Base-by-base conservation (phyloP, 2,888 invertebrate genomes). In the Nemapogon koenigi region DNA sequence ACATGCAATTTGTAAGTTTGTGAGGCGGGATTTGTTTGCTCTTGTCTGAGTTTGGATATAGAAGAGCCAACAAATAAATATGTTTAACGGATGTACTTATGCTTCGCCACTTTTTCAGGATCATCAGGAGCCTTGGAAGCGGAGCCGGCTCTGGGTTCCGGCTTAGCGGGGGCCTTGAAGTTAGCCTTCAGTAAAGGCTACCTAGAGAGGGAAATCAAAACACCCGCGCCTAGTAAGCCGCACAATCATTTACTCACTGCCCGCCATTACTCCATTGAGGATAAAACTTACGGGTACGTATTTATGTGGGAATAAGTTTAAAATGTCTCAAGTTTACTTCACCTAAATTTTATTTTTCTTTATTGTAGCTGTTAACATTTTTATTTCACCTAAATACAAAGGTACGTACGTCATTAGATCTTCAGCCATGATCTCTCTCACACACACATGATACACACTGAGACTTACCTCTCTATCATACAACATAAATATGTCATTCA, bases 181-280 rank as follows among this genome's bases (percentile, higher is more conserved):
- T 76, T 97, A 44, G 97, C 97, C 16, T 84, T 90, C 62, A 94
- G 93, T 56, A 98, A 98, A 82, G 97, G 94, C 7, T 96, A 95
- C 68, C 81, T 96, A 41, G 94, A 94, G 64, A 88, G 89, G 48
- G 91, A 91, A 49, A 85, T 87, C 37, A 81, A 83, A 40, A 90
- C 89, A 60, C 67, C 87, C 87, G 48, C 83, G 88, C 71, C 89
- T 85, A 16, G 7, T 8, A 3, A 87, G 88, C 63, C 62, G 89
- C 10, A 87, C 88, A 59, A 90, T 90, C 40, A 31, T 19, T 43
- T 50, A 47, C 53, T 57, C 31, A 49, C 53, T 43, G 59, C 57
- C 10, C 13, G 43, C 1, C 51, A 59, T 53, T 63, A 63, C 55
- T 43, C 42, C 35, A 45, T 45, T 13, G 45, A 43, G 16, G 44